Conservation (phyloP, 2,797 vertebrate genomes). For the Scyliorhinus canicula region DNA sequence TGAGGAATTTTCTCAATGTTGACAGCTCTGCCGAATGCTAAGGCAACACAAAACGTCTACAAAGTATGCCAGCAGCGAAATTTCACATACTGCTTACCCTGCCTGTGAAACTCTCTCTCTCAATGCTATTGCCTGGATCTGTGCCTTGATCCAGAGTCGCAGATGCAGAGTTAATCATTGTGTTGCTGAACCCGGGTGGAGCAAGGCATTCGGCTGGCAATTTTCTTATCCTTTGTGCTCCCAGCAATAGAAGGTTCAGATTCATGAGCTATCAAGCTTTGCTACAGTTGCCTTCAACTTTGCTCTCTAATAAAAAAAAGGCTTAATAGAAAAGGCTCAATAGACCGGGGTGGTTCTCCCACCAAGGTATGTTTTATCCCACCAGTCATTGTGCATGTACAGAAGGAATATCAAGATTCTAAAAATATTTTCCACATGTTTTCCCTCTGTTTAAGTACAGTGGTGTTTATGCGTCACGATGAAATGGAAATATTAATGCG, state of each 20-base stretch:
- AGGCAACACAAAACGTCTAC: too few relatives aligned
- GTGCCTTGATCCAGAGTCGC: background rate
- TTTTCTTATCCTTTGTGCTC: background rate
- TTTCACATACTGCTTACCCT: background rate
- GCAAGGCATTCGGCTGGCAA: background rate
- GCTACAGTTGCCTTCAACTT: background rate
- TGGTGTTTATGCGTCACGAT: background rate
- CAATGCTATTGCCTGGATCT: background rate
- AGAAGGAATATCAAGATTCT: background rate
- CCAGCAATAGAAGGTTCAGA: background rate
- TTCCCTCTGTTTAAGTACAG: background rate
- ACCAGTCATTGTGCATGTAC: background rate
- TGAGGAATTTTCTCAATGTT: background rate
- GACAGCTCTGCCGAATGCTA: background rate
- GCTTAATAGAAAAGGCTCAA: background rate
- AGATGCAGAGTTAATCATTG: background rate
- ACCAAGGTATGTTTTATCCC: background rate
- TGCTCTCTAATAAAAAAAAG: constrained; percentile 5
- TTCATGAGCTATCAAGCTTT: background rate
- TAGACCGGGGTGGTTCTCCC: background rate
- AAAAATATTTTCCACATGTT: background rate
- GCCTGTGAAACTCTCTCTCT: background rate
- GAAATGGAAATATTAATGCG: background rate
- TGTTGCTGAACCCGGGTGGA: background rate
- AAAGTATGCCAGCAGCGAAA: background rate